Conservation (phyloP, 2,797 vertebrate genomes). For the Silurus aristotelis region DNA sequence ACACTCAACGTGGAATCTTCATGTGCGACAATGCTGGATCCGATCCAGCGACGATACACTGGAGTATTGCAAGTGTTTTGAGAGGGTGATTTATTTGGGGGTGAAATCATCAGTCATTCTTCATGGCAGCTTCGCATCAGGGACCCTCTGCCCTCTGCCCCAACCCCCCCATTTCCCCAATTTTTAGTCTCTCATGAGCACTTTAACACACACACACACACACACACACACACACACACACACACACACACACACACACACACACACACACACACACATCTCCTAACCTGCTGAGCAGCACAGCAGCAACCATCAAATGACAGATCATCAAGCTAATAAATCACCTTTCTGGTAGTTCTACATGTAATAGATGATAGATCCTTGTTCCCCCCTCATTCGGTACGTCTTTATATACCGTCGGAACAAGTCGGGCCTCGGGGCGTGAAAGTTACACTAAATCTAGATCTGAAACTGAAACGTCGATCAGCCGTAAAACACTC, state of each 20-base stretch:
- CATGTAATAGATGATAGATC: neutral
- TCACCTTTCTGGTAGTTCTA: neutral
- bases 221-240: neutral
- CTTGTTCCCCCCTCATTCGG: too few species aligned
- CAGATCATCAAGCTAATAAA: neutral
- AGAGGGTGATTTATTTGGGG: neutral
- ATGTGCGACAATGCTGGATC: neutral
- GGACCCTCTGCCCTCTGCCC: neutral
- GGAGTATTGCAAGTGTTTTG: neutral
- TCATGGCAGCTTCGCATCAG: neutral
- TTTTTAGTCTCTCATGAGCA: neutral
- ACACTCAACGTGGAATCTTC: neutral
- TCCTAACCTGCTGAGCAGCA: neutral
- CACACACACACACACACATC: too few species aligned
- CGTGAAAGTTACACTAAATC: too few species aligned
- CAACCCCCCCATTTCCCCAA: neutral
- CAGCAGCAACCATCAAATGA: neutral
- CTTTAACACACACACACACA: neutral
- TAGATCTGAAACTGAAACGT: too few species aligned
- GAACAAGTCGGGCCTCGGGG: too few species aligned
- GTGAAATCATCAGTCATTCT: neutral
- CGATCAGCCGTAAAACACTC: too few species aligned
- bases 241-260: too few species aligned
- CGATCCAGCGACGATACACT: neutral
- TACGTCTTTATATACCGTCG: too few species aligned